Evolutionary conservation across 2,888 invertebrate species (phyloP).

Genomic region (Patella depressa): DNA sequence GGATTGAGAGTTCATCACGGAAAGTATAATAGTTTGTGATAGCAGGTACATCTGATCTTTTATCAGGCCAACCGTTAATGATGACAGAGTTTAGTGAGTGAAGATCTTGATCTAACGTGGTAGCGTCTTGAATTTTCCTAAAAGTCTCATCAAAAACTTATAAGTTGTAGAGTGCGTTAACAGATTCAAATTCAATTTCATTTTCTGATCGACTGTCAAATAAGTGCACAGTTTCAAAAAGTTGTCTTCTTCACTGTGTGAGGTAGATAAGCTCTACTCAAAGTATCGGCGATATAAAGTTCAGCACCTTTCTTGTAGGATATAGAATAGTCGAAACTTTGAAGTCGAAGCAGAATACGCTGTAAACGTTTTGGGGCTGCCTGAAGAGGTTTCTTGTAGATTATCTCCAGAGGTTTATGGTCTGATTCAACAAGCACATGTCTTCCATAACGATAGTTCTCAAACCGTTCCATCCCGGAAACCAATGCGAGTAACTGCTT

Average conservation of each 20-base stretch:
- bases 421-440: conserved; percentile 30
- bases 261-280: conserved; percentile 20
- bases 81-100: not conserved
- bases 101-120: not conserved
- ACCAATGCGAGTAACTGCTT: conserved; percentile 23
- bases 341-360: conserved; percentile 23
- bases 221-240: conserved; percentile 13
- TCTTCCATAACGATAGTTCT: conserved; percentile 25
- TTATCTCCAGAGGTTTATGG: conserved; percentile 32
- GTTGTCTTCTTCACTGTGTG: conserved; percentile 7
- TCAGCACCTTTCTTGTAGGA: conserved; percentile 28
- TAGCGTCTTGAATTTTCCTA: not conserved
- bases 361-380: conserved; percentile 22
- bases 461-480: conserved; percentile 24
- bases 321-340: conserved; percentile 29
- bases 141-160: too few relatives aligned
- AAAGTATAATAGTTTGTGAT: conserved; percentile 2
- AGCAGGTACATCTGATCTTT: not conserved
- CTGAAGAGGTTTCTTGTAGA: conserved; percentile 23
- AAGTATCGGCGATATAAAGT: conserved; percentile 30
- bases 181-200: too few relatives aligned
- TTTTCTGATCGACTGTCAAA: too few relatives aligned
- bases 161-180: too few relatives aligned
- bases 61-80: conserved; percentile 16
- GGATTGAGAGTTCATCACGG: conserved; percentile 14